Conservation (phyloP, 2,888 invertebrate genomes). For the Luperina nickerlii region DNA sequence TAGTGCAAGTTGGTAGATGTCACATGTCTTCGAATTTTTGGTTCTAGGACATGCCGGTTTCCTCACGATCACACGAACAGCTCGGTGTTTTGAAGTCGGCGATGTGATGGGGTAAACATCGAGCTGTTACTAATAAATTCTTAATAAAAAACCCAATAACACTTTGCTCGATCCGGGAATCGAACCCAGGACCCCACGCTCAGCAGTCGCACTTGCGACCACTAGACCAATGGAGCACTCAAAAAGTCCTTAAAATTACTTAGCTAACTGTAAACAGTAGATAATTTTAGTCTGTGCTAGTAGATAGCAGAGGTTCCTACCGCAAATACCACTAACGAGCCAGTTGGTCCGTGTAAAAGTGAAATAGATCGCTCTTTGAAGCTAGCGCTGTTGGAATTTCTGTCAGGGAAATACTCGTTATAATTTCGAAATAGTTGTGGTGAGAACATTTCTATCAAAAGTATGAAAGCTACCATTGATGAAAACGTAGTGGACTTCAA, state of each 20-base stretch:
- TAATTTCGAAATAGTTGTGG: conserved; percentile 17
- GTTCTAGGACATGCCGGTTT: too few relatives aligned
- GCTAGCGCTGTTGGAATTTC: conserved; percentile 22
- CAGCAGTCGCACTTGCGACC: neutral
- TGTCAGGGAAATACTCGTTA: conserved; percentile 24
- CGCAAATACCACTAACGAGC: conserved; percentile 49
- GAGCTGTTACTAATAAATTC: too few relatives aligned
- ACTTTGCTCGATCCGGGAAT: neutral
- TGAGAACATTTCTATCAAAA: conserved; percentile 1
- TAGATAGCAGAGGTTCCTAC: conserved; percentile 9
- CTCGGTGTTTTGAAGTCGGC: too few relatives aligned
- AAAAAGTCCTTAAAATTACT: neutral
- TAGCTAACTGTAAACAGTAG: neutral
- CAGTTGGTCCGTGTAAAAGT: conserved; percentile 38
- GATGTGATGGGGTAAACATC: too few relatives aligned
- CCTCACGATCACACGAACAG: too few relatives aligned
- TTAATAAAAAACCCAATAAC: too few relatives aligned
- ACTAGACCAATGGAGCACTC: neutral
- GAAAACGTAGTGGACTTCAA: neutral
- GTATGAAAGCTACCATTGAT: neutral
- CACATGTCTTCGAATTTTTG: neutral
- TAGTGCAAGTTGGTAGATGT: neutral
- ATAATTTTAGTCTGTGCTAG: conserved; percentile 20
- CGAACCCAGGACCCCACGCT: neutral
- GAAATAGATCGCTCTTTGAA: conserved; percentile 29